Evolutionary conservation across 1,140 invertebrate species (phyloP).

Genomic region (Drosophila kikkawai): DNA sequence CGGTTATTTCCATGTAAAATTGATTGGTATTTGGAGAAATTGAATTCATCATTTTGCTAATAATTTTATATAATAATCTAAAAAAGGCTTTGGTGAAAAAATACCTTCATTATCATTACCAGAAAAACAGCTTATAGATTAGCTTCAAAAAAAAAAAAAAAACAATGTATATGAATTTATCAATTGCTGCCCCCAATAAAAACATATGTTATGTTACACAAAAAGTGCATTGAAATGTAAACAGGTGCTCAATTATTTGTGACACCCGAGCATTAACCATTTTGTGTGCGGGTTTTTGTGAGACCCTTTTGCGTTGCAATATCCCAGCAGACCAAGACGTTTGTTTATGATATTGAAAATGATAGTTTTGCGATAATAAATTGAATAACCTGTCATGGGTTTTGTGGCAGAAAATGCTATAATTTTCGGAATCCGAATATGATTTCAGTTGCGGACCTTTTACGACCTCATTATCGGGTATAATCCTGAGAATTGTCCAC

Average conservation of each 20-base stretch:
- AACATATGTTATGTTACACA: constrained; percentile 7
- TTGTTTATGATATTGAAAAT: too few relatives aligned
- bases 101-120: background rate
- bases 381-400: too few relatives aligned
- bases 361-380: too few relatives aligned
- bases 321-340: too few relatives aligned
- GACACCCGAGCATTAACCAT: constrained; percentile 10
- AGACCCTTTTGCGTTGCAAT: background rate
- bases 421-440: too few relatives aligned
- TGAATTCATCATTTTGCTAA: background rate
- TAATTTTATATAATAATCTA: background rate
- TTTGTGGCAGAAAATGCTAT: too few relatives aligned
- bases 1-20: background rate
- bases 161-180: background rate
- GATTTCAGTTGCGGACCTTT: too few relatives aligned
- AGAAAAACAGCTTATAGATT: background rate
- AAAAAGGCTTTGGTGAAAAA: background rate
- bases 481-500: too few relatives aligned
- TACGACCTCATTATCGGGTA: too few relatives aligned
- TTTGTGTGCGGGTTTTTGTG: constrained; percentile 6
- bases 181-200: background rate
- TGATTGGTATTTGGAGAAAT: background rate
- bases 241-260: constrained; percentile 23
- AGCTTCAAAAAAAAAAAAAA: too few relatives aligned
- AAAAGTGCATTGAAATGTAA: constrained; percentile 18